Conservation (phyloP, 2,888 invertebrate species). For the Acrobasis consociella region DNA sequence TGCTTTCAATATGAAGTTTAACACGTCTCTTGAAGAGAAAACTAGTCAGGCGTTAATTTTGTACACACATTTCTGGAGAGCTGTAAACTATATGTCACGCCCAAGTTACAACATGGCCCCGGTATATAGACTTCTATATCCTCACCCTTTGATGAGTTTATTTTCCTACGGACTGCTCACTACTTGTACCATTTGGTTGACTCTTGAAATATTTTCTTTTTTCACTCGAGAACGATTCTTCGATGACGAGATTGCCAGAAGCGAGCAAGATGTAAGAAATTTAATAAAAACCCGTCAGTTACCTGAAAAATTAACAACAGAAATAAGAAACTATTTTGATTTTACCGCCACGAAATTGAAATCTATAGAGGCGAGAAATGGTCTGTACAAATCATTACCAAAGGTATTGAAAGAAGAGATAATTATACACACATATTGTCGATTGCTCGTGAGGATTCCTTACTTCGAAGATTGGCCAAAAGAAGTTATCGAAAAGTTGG, state of each 20-base stretch:
- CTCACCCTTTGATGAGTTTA: not conserved
- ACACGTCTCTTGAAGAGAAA: not conserved
- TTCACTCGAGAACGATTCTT: conserved; percentile 35
- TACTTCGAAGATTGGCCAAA: conserved; percentile 44
- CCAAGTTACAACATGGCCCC: not conserved
- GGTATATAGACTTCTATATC: not conserved
- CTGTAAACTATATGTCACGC: not conserved
- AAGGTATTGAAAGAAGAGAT: conserved; percentile 38
- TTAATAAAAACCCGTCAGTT: not conserved
- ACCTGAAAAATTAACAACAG: not conserved
- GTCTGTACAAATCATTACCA: conserved; percentile 37
- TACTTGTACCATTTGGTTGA: not conserved
- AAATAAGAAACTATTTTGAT: not conserved
- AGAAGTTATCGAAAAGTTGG: conserved; percentile 35
- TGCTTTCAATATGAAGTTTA: not conserved
- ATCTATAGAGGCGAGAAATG: conserved; percentile 35
- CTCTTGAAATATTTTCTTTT: not conserved
- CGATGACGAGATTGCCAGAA: conserved; percentile 30
- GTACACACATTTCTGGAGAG: conserved; percentile 13
- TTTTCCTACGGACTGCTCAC: not conserved
- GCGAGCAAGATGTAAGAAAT: not conserved
- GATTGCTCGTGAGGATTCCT: conserved; percentile 37
- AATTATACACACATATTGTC: conserved; percentile 30
- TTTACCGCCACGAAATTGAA: conserved; percentile 20
- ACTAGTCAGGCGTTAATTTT: not conserved